Percentiles rank a stretch among this genome's conserved stretches.
Conservation (phyloP, 1,140 invertebrate genomes). For the Neelides sp. region DNA sequence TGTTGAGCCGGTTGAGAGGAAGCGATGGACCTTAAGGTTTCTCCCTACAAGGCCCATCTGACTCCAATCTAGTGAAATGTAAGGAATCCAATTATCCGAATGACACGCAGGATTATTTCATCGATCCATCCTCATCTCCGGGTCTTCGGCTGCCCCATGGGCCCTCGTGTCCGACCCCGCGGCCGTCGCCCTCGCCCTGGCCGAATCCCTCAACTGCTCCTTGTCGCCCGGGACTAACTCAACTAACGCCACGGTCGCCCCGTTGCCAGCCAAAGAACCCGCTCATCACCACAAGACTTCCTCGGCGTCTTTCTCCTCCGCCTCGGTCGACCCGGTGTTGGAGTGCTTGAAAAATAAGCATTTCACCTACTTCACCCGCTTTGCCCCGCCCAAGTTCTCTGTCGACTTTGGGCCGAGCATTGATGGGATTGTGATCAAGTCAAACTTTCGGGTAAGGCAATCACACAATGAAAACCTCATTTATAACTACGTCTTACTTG, state of each 20-base stretch:
- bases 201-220: conserved; percentile 71
- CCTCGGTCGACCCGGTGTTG: conserved; percentile 19
- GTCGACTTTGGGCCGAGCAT: conserved; percentile 73
- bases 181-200: conserved; percentile 68
- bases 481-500: too few species aligned
- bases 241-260: conserved; percentile 69
- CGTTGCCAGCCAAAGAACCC: conserved; percentile 41
- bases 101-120: conserved; percentile 62
- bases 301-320: conserved; percentile 10
- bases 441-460: conserved; percentile 31
- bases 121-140: conserved; percentile 75
- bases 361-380: conserved; percentile 44
- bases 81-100: conserved; percentile 12
- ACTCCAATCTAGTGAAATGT: conserved; percentile 9
- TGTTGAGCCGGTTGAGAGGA: too few species aligned
- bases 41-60: too few species aligned
- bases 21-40: too few species aligned
- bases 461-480: too few species aligned
- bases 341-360: conserved; percentile 30
- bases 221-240: conserved; percentile 59
- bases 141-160: conserved; percentile 86
- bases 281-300: conserved; percentile 19
- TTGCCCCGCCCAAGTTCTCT: conserved; percentile 67
- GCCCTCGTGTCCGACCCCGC: conserved; percentile 81
- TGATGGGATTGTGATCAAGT: conserved; percentile 71